Percentiles rank a stretch among this genome's conserved stretches.
These are phyloP conservation scores for Oscheius sp. DNA, from an alignment of 2,888 invertebrate species.

Conservation along the genomic window DNA sequence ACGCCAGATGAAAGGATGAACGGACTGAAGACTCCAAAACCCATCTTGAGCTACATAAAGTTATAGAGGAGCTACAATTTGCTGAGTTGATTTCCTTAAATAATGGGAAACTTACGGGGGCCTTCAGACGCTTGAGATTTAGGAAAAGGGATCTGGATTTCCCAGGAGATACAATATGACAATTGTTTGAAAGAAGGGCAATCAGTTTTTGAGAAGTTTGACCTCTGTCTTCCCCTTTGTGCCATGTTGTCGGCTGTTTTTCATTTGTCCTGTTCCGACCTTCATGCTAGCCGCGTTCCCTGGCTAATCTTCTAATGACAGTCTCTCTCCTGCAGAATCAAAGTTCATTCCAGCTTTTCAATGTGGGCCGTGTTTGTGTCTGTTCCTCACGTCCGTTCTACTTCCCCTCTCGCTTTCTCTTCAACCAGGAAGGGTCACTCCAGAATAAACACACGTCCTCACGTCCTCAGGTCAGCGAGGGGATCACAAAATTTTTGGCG, in stretches of 20 bases:
- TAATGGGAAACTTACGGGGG: no score
- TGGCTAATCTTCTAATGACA: slow-evolving; percentile 17
- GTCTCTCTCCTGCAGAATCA: neutral
- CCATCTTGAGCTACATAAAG: no score
- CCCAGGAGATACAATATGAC: no score
- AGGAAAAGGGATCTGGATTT: no score
- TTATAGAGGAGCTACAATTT: no score
- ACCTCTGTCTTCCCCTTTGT: neutral
- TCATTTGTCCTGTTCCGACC: neutral
- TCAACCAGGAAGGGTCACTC: slow-evolving; percentile 7
- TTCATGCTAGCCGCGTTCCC: slow-evolving; percentile 6
- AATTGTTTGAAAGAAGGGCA: no score
- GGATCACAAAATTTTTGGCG: neutral
- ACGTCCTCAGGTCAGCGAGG: no score
- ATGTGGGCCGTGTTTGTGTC: slow-evolving; percentile 12
- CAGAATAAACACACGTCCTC: slow-evolving; percentile 12
- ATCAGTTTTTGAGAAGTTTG: no score
- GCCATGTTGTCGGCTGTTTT: neutral
- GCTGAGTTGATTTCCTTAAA: no score
- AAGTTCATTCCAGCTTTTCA: neutral
- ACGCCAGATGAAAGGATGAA: no score
- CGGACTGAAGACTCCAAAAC: no score
- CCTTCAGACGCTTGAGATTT: no score
- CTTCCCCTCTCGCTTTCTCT: neutral
- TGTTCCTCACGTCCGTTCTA: slow-evolving; percentile 24